Conservation (phyloP, 2,113 vertebrate species). For the Sisor rabdophorus region DNA sequence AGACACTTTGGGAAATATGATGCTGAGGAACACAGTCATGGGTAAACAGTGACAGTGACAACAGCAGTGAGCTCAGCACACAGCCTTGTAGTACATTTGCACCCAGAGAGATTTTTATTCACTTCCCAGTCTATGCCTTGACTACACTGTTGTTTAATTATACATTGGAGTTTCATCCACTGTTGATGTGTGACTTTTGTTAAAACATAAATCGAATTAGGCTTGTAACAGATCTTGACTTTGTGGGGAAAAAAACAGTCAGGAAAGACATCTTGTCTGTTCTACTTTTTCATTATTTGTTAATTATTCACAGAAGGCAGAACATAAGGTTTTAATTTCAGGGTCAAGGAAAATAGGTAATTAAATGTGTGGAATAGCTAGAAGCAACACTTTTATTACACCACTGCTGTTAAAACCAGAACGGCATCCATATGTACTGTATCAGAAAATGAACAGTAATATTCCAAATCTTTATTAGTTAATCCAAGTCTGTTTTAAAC, state of each 20-base stretch:
- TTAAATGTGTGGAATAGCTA: constrained; percentile 10
- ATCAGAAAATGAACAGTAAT: background rate
- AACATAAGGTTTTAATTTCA: constrained; percentile 12
- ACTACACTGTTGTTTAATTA: background rate
- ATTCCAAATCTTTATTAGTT: background rate
- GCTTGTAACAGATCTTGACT: background rate
- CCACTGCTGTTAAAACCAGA: background rate
- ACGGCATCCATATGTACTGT: background rate
- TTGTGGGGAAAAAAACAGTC: background rate
- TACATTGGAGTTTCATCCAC: background rate
- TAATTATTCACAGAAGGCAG: constrained; percentile 11
- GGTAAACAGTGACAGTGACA: too few species aligned
- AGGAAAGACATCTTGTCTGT: background rate
- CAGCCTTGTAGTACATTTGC: background rate
- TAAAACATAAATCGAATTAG: constrained; percentile 6
- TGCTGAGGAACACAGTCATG: too few species aligned
- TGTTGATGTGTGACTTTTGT: background rate
- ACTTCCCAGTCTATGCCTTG: background rate
- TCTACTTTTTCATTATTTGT: background rate
- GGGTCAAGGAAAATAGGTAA: background rate
- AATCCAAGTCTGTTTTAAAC: background rate
- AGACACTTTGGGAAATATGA: too few species aligned
- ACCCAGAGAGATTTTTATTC: background rate
- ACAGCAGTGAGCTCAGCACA: too few species aligned
- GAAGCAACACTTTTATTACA: background rate